These are phyloP conservation scores for Polydrusus tereticollis DNA, from an alignment of 2,888 invertebrate genomes.

Conservation along the genomic window DNA sequence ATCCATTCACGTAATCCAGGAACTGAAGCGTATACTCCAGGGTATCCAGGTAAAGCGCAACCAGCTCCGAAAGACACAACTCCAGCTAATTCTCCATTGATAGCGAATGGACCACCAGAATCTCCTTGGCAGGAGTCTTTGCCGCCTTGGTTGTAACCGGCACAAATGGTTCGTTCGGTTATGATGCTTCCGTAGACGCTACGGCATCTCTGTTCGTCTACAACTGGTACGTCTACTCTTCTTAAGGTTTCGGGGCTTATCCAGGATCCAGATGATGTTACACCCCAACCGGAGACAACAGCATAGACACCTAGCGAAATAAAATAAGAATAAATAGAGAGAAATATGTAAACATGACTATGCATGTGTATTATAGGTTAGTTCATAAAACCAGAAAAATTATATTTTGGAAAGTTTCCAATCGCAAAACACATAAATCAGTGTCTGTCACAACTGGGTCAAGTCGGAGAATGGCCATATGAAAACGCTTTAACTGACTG, in stretches of 20 bases:
- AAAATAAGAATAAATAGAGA: neutral
- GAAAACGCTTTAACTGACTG: too few relatives aligned
- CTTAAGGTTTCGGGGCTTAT: neutral
- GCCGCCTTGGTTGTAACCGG: slow-evolving; percentile 71
- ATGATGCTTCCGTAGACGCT: slow-evolving; percentile 23
- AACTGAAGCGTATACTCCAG: slow-evolving; percentile 55
- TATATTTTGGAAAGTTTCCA: too few relatives aligned
- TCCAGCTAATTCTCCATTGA: slow-evolving; percentile 49
- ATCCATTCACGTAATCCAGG: slow-evolving; percentile 47
- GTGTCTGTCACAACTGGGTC: too few relatives aligned
- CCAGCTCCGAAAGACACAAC: slow-evolving; percentile 55
- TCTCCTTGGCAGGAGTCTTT: slow-evolving; percentile 61
- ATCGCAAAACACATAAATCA: too few relatives aligned
- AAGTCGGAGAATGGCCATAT: too few relatives aligned
- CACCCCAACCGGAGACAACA: slow-evolving; percentile 28
- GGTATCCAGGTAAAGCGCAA: slow-evolving; percentile 51
- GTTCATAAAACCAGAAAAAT: too few relatives aligned
- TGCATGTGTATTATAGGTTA: too few relatives aligned
- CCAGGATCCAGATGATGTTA: neutral
- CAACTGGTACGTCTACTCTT: slow-evolving; percentile 32
- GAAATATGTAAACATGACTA: neutral
- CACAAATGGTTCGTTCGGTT: slow-evolving; percentile 69
- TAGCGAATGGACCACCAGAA: slow-evolving; percentile 54
- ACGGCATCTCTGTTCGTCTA: slow-evolving; percentile 14
- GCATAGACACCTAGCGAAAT: neutral